These are phyloP conservation scores for Excalfactoria chinensis DNA, from an alignment of 2,113 vertebrate species.

Conservation along the genomic window DNA sequence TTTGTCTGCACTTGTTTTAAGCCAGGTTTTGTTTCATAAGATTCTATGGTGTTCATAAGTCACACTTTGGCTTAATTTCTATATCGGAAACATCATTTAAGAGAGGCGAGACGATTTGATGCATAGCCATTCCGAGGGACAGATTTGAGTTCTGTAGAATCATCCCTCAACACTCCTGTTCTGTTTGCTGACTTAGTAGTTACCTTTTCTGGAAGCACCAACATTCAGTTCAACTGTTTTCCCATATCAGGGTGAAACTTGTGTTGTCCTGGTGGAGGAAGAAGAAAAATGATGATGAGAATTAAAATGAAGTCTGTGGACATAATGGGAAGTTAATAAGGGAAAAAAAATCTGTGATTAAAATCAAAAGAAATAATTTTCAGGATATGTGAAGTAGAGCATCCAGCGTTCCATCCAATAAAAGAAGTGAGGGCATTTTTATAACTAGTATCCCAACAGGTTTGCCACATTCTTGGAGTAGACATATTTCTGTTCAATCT, in stretches of 20 bases:
- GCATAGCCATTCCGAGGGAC: neutral
- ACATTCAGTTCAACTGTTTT: neutral
- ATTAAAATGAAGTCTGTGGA: neutral
- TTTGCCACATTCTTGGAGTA: neutral
- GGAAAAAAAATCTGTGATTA: neutral
- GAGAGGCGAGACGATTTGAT: neutral
- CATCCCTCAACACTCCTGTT: neutral
- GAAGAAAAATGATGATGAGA: neutral
- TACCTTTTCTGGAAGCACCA: neutral
- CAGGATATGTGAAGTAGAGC: neutral
- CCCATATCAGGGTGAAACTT: neutral
- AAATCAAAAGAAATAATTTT: neutral
- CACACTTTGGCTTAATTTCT: neutral
- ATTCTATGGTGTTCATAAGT: fast-evolving
- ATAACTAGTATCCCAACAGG: neutral
- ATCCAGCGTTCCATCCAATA: neutral
- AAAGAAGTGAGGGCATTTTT: neutral
- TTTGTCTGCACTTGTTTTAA: neutral
- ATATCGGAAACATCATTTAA: neutral
- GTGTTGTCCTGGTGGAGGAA: neutral
- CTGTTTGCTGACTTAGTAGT: neutral
- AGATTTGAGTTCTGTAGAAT: neutral
- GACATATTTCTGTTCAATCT: neutral
- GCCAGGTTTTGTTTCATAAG: neutral
- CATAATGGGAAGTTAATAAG: neutral